Evolutionary conservation across 35 echinoderm and acorn worm genomes (phyloP).

Genomic region (Heliocidaris tuberculata): DNA sequence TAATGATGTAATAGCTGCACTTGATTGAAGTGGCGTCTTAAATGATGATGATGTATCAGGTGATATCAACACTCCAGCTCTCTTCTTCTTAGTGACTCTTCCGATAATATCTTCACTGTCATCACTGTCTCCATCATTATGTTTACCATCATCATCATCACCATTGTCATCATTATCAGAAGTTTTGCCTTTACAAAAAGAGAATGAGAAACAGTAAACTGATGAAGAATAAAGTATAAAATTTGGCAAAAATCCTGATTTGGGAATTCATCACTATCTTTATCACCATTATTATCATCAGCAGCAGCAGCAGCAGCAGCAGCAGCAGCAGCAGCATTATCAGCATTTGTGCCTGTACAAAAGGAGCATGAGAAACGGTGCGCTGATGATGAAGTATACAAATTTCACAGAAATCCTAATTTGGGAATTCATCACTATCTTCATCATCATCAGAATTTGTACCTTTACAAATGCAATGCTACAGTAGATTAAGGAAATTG

Average conservation of each 20-base stretch:
- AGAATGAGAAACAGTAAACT: neutral
- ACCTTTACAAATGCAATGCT: too few species aligned
- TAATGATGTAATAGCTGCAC: neutral
- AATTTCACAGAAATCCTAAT: too few species aligned
- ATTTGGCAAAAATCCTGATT: too few species aligned
- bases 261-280: too few species aligned
- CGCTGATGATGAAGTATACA: too few species aligned
- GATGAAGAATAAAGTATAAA: too few species aligned
- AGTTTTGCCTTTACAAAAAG: neutral
- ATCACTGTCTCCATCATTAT: neutral
- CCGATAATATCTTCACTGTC: neutral
- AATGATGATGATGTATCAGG: neutral
- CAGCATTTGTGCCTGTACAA: neutral
- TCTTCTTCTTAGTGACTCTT: neutral
- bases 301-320: too few species aligned
- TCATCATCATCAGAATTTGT: too few species aligned
- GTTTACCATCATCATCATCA: neutral
- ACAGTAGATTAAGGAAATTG: neutral
- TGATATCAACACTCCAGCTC: neutral
- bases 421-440: too few species aligned
- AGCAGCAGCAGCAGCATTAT: too few species aligned
- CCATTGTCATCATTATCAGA: neutral
- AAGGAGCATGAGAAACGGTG: neutral
- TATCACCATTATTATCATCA: too few species aligned
- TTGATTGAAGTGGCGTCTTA: neutral